Conservation (phyloP, 1,140 invertebrate species). For the Drosophila rhopaloa region DNA sequence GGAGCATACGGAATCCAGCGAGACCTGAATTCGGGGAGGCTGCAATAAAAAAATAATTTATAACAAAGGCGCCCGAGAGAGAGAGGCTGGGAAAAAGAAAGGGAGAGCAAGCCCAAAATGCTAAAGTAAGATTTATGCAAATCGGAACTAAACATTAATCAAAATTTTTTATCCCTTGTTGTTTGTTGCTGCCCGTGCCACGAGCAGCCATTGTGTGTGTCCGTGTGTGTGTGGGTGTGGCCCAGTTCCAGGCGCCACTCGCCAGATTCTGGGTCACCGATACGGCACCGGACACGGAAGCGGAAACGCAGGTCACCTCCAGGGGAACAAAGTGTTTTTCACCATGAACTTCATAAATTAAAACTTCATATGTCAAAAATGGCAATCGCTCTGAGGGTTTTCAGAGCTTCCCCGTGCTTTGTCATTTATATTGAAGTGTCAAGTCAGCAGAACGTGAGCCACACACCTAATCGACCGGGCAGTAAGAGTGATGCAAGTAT, state of each 20-base stretch:
- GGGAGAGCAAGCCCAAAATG: conserved; percentile 44
- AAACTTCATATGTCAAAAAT: conserved; percentile 74
- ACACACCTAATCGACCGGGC: not conserved
- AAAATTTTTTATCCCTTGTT: conserved; percentile 66
- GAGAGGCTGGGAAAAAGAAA: conserved; percentile 3
- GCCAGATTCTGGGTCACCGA: conserved; percentile 66
- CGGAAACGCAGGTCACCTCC: conserved; percentile 46
- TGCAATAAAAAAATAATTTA: conserved; percentile 80
- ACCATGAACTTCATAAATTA: conserved; percentile 73
- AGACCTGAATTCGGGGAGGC: conserved; percentile 20
- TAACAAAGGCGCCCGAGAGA: conserved; percentile 51
- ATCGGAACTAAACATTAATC: conserved; percentile 84
- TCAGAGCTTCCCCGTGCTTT: conserved; percentile 3
- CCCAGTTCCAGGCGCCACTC: conserved; percentile 66
- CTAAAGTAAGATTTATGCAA: conserved; percentile 84
- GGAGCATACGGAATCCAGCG: conserved; percentile 44
- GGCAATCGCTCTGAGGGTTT: conserved; percentile 12
- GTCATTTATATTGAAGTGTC: conserved; percentile 74
- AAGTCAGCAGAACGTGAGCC: conserved; percentile 63
- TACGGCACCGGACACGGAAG: conserved; percentile 35
- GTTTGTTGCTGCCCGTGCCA: conserved; percentile 25
- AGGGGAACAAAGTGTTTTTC: conserved; percentile 34
- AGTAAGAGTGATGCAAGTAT: not conserved
- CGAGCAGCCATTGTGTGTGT: conserved; percentile 34
- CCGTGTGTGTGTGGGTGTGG: conserved; percentile 27